phyloP scores from a whole-genome alignment of 2,888 invertebrate species.

The Cheilosia pagana region DNA sequence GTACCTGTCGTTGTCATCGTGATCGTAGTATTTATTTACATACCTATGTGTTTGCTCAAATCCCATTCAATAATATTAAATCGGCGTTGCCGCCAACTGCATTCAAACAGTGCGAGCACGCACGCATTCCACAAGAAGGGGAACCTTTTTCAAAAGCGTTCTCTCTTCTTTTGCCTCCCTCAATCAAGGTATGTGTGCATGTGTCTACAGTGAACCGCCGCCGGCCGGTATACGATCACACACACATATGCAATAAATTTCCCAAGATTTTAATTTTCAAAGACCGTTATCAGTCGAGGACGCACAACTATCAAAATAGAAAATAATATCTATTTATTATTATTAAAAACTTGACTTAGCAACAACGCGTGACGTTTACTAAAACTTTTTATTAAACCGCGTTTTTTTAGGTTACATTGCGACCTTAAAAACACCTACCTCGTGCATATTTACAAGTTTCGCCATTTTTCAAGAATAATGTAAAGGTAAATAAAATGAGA shows the following conservation, averaged over 20 bases:
- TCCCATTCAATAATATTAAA: constrained; percentile 66
- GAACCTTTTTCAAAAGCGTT: constrained; percentile 3
- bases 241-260: background rate
- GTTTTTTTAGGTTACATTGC: background rate
- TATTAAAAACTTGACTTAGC: background rate
- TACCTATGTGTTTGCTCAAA: constrained; percentile 17
- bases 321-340: constrained; percentile 11
- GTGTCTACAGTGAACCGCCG: constrained; percentile 16
- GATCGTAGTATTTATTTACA: constrained; percentile 60
- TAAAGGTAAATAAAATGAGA: constrained; percentile 29
- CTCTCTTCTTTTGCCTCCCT: background rate
- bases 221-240: constrained; percentile 54
- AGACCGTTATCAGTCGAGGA: constrained; percentile 34
- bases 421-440: too few relatives aligned
- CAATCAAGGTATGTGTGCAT: background rate
- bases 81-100: constrained; percentile 35
- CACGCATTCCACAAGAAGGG: constrained; percentile 2
- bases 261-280: background rate
- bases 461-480: background rate
- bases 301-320: constrained; percentile 46
- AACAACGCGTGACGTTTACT: background rate
- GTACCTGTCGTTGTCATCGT: constrained; percentile 61
- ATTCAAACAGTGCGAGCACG: constrained; percentile 45
- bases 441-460: background rate
- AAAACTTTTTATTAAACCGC: background rate